Evolutionary conservation across 2,888 invertebrate species (phyloP), one percentile per base, ranked within the genome.

Genomic region (Chesias legatella): DNA sequence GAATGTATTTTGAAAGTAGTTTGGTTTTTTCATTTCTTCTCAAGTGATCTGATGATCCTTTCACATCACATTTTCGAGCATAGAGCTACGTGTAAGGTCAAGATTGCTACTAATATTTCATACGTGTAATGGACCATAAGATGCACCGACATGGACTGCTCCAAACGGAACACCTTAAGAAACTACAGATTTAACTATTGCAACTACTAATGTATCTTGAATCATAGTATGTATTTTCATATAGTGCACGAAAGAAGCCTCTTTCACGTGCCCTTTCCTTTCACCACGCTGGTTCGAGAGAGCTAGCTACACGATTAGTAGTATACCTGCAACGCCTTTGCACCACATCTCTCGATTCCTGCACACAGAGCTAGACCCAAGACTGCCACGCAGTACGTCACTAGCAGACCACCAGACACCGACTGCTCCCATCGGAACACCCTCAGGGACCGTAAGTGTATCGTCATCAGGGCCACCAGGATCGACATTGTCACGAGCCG

Each of bases 391-490:
- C 54, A 44, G 30, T 71, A 81, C 0, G 82, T 75, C n/a, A 79
- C 67, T 1, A 79, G 30, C 1, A 82, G 37, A 0, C 83, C 83
- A 0, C 78, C 81, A 2, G 76, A 63, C 6, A 81, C 73, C 0
- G 73, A 60, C 32, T 73, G 75, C 49, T 84, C 83, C 80, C 79
- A 84, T 0, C 71, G 66, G 40, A 81, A 80, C 10, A 79, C 67
- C 11, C 71, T 63, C 48, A 81, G 23, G 0, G 77, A 73, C 1
- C 74, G 59, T 10, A 79, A 6, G 43, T 82, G 81, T 31, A 73
- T 47, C 1, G 67, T 70, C 42, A 82, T 47, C 4, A 64, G 40
- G 0, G 54, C 51, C 3, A 73, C 64, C 11, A 80, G 41, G 0
- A 72, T 7, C 1, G 59, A 45, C 7, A 75, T 26, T 3, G 60